Base-by-base conservation (phyloP, 2,113 vertebrate genomes). In the Siniperca knerii region DNA sequence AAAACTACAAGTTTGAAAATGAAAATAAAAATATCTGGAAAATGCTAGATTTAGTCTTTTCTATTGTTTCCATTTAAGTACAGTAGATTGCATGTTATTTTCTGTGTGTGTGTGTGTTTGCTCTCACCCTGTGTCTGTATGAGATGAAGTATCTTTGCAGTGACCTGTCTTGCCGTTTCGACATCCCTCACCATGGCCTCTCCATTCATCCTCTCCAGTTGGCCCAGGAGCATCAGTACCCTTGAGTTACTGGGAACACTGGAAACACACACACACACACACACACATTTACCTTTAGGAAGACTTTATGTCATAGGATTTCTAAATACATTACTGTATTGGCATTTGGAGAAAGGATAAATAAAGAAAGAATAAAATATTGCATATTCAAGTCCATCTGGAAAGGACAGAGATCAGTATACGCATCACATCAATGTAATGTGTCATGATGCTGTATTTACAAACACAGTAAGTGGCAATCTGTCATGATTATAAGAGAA, bases 101-200 rank as follows among this genome's bases (percentile, higher is more conserved):
- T 42, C 57, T 55, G 33, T 20, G 48, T 50, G 55, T 44, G n/a
- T 25, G 44, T 77, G 37, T 55, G 60, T 25, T 9, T 74, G n/a
- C 2, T 37, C 89, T 96, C 85, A 99, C 98, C 98, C 95, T 99
- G 98, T 77, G 98, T 99, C 94, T 99, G 98, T 84, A 97, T 96
- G 94, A 99, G 95, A 93, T 99, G 98, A 88, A 98, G 97, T 79
- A 99, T 98, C 93, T 97, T 99, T 90, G 97, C 94, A 12, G 98
- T 99, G 93, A 98, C 81, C 89, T 97, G 95, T 94, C 98, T 96
- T 46, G 96, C 95, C 77, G 65, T 94, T 58, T 98, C 97, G 4
- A 94, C 92, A 86, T 99, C 97, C 79, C 90, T 90, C 75, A 85
- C 66, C 83, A 94, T 71, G 72, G 95, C 86, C 66, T 97, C 97